Evolutionary conservation across 1,140 invertebrate species (phyloP), one percentile per base, ranked within the genome.

Genomic region (Ceratosolen solmsi): DNA sequence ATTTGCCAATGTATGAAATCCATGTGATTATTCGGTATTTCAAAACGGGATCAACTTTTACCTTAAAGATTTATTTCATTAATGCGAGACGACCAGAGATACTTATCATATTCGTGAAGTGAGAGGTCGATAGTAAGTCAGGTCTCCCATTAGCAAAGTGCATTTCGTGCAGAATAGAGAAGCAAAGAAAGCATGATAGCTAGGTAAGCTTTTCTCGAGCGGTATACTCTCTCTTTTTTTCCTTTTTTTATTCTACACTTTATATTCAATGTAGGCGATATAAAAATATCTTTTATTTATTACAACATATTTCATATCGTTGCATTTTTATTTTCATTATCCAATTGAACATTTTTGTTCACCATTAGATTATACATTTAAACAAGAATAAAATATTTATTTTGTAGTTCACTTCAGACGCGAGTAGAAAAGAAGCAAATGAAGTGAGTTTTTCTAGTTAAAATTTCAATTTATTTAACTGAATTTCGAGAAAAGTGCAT

Each of bases 171-270:
- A 68, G 36, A 68, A 68, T 38, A 9, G 33, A 38, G 63, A 68
- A 38, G 63, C 36, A 68, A 68, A 68, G 63, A 68, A 68, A 68
- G 27, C 33, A n/a, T 17, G 63, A 38, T 68, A 68, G 33, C 63
- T 38, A n/a, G 20, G 63, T 68, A 68, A 68, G 63, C 63, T 68
- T 36, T 65, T 65, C 33, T 65, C 30, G 63, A 65, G 63, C 63
- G 33, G 30, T 36, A 60, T n/a, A n/a, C n/a, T n/a, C n/a, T n/a
- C 58, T 46, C 51, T 2, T 36, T 33, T 65, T 15, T 65, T 27
- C 30, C 25, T 20, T 22, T 33, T 36, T 65, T 22, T 9, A 30
- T 65, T 36, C 33, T 36, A 17, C 2, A 36, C 25, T 36, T 22
- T 22, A 36, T 36, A 33, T 36, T 20, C 63, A 36, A 20, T 36